A percentile compares a stretch with the other conserved stretches of the same genome.
Conservation (phyloP, 2,888 invertebrate genomes). For the Bhutanitis thaidina region DNA sequence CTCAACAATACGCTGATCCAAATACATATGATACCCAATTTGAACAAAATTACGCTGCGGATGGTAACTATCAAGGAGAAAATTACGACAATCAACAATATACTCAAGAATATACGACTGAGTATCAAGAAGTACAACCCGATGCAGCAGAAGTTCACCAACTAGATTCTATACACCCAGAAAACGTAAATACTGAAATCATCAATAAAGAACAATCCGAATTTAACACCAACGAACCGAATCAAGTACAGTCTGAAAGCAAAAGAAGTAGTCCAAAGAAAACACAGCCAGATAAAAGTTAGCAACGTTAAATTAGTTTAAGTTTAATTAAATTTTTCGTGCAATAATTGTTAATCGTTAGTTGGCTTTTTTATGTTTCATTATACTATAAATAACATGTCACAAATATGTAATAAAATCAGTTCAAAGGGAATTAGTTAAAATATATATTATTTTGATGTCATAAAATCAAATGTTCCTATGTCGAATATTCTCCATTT, state of each 20-base stretch:
- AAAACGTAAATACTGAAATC: conserved; percentile 18
- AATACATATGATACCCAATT: conserved; percentile 51
- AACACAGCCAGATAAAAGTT: conserved; percentile 56
- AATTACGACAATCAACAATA: conserved; percentile 49
- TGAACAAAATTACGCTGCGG: conserved; percentile 44
- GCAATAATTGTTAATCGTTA: conserved; percentile 56
- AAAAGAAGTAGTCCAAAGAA: conserved; percentile 40
- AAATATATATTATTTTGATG: no score
- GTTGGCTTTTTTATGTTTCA: conserved; percentile 35
- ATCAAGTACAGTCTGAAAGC: conserved; percentile 25
- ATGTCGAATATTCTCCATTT: no score
- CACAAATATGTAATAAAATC: no score
- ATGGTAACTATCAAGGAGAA: conserved; percentile 47
- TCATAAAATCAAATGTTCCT: no score
- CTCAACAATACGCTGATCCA: conserved; percentile 48
- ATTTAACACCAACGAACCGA: conserved; percentile 21
- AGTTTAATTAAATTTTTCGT: conserved; percentile 42
- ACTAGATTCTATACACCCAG: conserved; percentile 10
- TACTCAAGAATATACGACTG: conserved; percentile 39
- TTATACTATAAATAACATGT: conserved; percentile 11
- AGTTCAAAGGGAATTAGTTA: no score
- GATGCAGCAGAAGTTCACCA: conserved; percentile 1
- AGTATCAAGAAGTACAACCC: conserved; percentile 29
- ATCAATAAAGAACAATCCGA: conserved; percentile 14
- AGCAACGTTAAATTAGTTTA: conserved; percentile 42